phyloP scores from a whole-genome alignment of 2,797 vertebrate genomes.

The Squalus acanthias region DNA sequence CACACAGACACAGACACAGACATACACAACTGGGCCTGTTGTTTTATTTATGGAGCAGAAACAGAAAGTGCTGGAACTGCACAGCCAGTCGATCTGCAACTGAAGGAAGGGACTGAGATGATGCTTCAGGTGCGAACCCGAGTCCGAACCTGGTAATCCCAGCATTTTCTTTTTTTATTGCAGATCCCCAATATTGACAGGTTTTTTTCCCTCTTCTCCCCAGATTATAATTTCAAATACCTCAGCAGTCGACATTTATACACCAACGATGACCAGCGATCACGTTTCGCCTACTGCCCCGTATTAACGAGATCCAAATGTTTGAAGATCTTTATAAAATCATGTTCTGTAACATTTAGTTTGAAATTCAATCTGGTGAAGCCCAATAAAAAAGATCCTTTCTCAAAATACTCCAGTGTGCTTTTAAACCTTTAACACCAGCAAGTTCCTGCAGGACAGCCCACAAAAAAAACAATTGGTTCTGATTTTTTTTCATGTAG shows the following conservation, averaged over 20 bases:
- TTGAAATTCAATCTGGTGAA: slow-evolving; percentile 22
- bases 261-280: not conserved
- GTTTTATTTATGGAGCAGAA: not conserved
- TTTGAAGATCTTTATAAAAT: slow-evolving; percentile 14
- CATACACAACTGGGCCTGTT: not conserved
- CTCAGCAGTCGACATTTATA: not conserved
- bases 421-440: not conserved
- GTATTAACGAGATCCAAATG: not conserved
- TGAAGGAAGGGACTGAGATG: too few species aligned
- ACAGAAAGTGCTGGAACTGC: too few species aligned
- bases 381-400: not conserved
- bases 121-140: not conserved
- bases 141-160: not conserved
- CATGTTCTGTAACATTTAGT: not conserved
- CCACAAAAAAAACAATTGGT: not conserved
- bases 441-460: not conserved
- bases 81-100: too few species aligned
- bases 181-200: not conserved
- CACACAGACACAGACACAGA: not conserved
- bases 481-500: not conserved
- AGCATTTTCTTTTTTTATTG: too few species aligned
- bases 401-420: not conserved
- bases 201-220: not conserved
- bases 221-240: not conserved
- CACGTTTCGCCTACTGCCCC: not conserved